These are phyloP conservation scores for Nothoprocta pentlandii DNA, from an alignment of 2,113 vertebrate species.

Conservation along the genomic window DNA sequence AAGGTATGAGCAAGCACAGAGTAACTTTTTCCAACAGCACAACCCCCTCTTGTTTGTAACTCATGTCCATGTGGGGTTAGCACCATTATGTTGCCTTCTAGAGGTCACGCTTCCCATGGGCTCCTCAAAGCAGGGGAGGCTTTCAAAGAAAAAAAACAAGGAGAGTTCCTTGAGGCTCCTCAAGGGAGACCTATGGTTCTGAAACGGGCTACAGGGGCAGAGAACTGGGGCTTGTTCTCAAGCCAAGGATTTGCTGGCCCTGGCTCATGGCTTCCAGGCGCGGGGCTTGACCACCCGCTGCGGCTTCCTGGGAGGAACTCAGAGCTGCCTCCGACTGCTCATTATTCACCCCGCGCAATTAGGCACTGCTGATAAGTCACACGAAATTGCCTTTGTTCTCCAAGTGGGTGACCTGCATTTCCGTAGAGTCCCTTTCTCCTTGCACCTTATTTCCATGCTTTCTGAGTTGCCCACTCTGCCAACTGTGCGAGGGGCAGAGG, in stretches of 20 bases:
- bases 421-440: background rate
- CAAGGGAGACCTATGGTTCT: background rate
- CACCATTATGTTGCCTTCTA: background rate
- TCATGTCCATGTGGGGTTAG: background rate
- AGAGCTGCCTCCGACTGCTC: constrained; percentile 34
- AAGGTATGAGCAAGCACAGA: background rate
- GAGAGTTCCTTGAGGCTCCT: background rate
- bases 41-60: background rate
- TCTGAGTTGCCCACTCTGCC: background rate
- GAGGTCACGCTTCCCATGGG: background rate
- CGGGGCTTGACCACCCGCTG: background rate
- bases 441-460: background rate
- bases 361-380: constrained; percentile 42
- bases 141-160: too few species aligned
- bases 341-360: constrained; percentile 67
- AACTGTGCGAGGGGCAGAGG: background rate
- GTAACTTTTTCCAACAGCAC: background rate
- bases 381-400: constrained; percentile 67
- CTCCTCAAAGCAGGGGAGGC: background rate
- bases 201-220: background rate
- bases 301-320: background rate
- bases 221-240: background rate
- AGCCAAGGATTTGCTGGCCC: background rate
- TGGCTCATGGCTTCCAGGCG: background rate
- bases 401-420: constrained; percentile 24